A percentile compares a stretch with the other conserved stretches of the same genome.
Conservation (phyloP, 2,797 vertebrate genomes). For the Argentina silus region DNA sequence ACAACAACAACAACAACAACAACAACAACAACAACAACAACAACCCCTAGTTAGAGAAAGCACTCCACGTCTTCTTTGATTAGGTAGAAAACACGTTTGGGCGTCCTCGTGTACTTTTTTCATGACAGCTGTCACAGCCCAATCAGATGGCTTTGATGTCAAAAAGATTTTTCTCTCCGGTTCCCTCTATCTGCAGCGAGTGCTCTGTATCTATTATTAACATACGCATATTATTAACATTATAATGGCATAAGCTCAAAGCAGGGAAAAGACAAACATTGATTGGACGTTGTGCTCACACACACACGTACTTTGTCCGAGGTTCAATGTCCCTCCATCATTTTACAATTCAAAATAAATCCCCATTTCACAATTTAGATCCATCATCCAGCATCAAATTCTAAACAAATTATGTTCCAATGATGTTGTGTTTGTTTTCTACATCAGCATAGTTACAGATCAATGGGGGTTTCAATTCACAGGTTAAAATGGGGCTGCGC, state of each 20-base stretch:
- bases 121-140: neutral
- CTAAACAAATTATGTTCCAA: neutral
- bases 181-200: neutral
- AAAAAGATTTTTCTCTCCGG: conserved; percentile 15
- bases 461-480: neutral
- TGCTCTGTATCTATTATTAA: neutral
- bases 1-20: no score
- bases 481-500: conserved; percentile 14
- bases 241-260: neutral
- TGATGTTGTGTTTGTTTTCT: neutral
- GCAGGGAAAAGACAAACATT: neutral
- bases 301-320: neutral
- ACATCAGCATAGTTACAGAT: neutral
- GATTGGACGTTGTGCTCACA: neutral
- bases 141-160: neutral
- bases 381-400: neutral
- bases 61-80: neutral
- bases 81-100: neutral
- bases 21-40: no score
- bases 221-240: neutral
- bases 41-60: neutral
- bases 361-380: neutral
- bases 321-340: conserved; percentile 13
- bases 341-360: conserved; percentile 1
- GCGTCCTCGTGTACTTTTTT: neutral